These are phyloP conservation scores for Paradoxurus hermaphroditus DNA, from an alignment of 2,113 vertebrate genomes.

Conservation along the genomic window DNA sequence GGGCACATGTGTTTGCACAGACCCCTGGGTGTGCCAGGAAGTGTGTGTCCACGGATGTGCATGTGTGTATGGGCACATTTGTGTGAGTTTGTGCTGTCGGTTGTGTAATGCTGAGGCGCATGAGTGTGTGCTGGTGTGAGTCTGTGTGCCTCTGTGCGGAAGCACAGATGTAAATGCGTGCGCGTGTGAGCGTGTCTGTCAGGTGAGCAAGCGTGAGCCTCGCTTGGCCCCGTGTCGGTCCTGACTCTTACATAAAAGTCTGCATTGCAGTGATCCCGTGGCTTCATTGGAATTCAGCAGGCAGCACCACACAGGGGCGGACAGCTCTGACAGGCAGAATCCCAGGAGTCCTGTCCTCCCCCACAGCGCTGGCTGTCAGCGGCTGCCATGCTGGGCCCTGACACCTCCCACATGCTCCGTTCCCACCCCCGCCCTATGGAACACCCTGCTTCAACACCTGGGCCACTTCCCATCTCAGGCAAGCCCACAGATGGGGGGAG, in stretches of 20 bases:
- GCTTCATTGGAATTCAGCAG: slow-evolving; percentile 18
- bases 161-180: accelerated
- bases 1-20: neutral
- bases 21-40: neutral
- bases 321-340: neutral
- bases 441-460: neutral
- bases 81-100: neutral
- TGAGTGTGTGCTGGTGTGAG: neutral
- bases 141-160: neutral
- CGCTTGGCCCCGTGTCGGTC: accelerated
- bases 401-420: neutral
- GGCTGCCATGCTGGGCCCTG: neutral
- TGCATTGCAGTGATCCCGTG: slow-evolving; percentile 70
- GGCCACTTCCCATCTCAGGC: neutral
- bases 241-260: slow-evolving; percentile 74
- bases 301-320: neutral
- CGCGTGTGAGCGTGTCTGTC: neutral
- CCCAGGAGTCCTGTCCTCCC: neutral
- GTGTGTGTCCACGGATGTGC: neutral
- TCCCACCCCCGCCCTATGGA: neutral
- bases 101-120: neutral
- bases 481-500: neutral
- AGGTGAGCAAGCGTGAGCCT: accelerated
- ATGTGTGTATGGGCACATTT: neutral
- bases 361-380: neutral